Percentiles rank a stretch among this genome's conserved stretches.
Evolutionary conservation across 2,797 vertebrate genomes (phyloP).

Genomic region (Xyrichtys novacula): DNA sequence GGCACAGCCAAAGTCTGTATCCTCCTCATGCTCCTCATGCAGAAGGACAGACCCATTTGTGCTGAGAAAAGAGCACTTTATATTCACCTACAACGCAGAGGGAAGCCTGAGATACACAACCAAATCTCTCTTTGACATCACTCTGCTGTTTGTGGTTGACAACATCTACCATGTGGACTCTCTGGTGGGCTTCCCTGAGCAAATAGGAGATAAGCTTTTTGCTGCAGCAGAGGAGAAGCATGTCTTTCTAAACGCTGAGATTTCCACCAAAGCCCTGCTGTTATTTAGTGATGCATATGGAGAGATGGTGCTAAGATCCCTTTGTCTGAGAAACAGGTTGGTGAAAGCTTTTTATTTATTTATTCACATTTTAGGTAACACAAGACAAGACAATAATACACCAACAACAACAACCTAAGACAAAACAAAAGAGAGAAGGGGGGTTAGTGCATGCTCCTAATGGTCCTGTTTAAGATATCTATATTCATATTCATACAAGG

Average conservation of each 20-base stretch:
- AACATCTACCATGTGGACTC: conserved; percentile 95
- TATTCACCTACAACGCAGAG: conserved; percentile 93
- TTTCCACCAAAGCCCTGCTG: conserved; percentile 88
- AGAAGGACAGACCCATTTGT: conserved; percentile 79
- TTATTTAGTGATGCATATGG: conserved; percentile 95
- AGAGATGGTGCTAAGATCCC: conserved; percentile 89
- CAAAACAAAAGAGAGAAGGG: too few relatives aligned
- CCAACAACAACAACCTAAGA: too few relatives aligned
- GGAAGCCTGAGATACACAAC: conserved; percentile 93
- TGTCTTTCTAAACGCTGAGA: conserved; percentile 88
- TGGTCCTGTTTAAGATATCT: too few relatives aligned
- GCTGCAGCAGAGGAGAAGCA: conserved; percentile 91
- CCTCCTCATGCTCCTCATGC: too few relatives aligned
- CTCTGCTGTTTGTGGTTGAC: conserved; percentile 91
- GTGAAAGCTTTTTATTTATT: conserved; percentile 13
- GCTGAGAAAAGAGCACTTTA: conserved; percentile 90
- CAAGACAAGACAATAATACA: too few relatives aligned
- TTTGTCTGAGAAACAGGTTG: conserved; percentile 93
- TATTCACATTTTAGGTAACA: too few relatives aligned
- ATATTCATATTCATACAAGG: too few relatives aligned
- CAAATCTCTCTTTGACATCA: conserved; percentile 92
- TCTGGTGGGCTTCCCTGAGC: conserved; percentile 94
- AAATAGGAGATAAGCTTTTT: conserved; percentile 94
- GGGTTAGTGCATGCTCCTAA: too few relatives aligned
- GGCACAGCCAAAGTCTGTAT: conserved; percentile 64